Conservation (phyloP, 2,888 invertebrate species). For the Crematogaster levior region DNA sequence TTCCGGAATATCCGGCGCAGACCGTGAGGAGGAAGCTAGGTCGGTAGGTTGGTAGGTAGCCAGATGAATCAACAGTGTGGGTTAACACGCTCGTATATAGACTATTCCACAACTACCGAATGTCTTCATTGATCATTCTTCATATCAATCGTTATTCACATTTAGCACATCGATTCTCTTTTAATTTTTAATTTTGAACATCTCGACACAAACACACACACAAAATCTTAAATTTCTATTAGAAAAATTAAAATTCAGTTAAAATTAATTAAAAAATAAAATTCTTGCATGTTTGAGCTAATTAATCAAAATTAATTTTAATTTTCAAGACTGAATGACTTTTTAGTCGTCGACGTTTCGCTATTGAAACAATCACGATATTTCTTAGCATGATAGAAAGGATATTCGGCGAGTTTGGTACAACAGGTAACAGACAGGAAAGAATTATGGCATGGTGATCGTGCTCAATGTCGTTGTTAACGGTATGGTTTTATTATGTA, state of each 20-base stretch:
- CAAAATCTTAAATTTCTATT: not conserved
- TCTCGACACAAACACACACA: too few relatives aligned
- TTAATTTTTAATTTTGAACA: not conserved
- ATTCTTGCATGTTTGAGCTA: not conserved
- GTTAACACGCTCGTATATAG: slow-evolving; percentile 50
- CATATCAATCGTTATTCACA: not conserved
- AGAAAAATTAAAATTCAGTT: not conserved
- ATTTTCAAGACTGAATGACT: not conserved
- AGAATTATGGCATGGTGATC: slow-evolving; percentile 1
- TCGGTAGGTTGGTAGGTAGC: slow-evolving; percentile 80
- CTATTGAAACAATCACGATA: not conserved
- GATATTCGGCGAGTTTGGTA: not conserved
- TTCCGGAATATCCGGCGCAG: slow-evolving; percentile 79
- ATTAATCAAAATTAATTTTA: slow-evolving; percentile 6
- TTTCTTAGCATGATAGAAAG: not conserved
- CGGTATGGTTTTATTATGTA: slow-evolving; percentile 28
- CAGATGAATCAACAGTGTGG: slow-evolving; percentile 64
- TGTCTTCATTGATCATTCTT: too few relatives aligned
- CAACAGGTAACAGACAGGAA: not conserved
- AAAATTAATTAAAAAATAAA: not conserved
- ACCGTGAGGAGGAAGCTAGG: slow-evolving; percentile 80
- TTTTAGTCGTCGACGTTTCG: not conserved
- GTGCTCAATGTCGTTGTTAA: slow-evolving; percentile 29
- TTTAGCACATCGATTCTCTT: not conserved
- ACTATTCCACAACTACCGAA: slow-evolving; percentile 34